Conservation (phyloP, 2,113 vertebrate species). For the Kryptolebias marmoratus region DNA sequence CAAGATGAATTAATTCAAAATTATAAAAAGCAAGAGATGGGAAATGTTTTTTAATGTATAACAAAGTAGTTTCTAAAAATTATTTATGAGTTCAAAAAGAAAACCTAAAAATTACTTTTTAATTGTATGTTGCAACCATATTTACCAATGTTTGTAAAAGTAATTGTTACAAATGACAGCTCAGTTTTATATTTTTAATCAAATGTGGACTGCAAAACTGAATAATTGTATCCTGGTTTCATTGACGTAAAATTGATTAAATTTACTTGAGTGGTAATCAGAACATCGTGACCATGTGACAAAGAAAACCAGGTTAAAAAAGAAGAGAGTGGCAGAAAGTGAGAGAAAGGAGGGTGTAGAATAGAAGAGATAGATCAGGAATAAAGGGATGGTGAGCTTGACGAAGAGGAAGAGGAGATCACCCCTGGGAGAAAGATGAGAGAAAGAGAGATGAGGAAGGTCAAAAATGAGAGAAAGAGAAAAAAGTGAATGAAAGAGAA, state of each 20-base stretch:
- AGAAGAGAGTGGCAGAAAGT: background rate
- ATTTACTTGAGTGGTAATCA: too few relatives aligned
- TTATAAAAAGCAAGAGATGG: too few relatives aligned
- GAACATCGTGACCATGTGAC: background rate
- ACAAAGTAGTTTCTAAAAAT: background rate
- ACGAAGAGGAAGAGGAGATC: slow-evolving; percentile 66
- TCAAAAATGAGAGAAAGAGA: slow-evolving; percentile 32
- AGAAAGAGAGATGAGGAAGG: slow-evolving; percentile 47
- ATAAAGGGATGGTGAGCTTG: slow-evolving; percentile 50
- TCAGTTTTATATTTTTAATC: too few relatives aligned
- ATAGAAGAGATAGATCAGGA: slow-evolving; percentile 15
- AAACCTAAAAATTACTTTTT: too few relatives aligned
- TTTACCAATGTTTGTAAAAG: background rate
- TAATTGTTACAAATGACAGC: background rate
- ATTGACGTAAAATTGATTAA: too few relatives aligned
- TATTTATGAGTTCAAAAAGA: background rate
- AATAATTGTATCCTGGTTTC: too few relatives aligned
- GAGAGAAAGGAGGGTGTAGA: slow-evolving; percentile 30
- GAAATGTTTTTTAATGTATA: too few relatives aligned
- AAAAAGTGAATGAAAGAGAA: slow-evolving; percentile 24
- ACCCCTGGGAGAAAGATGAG: slow-evolving; percentile 55
- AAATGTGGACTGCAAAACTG: too few relatives aligned
- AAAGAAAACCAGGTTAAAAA: background rate
- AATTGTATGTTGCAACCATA: too few relatives aligned
- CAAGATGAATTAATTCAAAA: too few relatives aligned